Evolutionary conservation across 2,888 invertebrate genomes (phyloP), one percentile per base, ranked within the genome.

Genomic region (Pyrochroa serraticornis): DNA sequence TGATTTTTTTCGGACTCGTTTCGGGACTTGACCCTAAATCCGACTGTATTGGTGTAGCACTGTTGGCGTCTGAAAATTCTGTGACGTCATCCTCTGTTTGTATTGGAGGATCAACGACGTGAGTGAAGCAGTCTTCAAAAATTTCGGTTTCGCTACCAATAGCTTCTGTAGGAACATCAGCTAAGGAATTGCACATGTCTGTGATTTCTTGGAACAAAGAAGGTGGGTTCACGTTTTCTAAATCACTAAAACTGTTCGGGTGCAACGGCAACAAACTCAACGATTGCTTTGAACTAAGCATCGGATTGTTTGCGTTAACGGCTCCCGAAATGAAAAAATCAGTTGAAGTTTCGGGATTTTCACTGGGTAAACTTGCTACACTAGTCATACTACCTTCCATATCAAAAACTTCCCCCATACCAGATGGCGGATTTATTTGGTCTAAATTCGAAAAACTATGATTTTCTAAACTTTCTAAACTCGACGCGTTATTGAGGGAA

Each of bases 301-400:
- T 68, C 0, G 70, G 67, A 56, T 71, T 69, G 9, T 68, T 68
- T 50, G 57, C 65, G 9, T 69, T 72, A 0, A 78, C 72, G 3
- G 77, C 54, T 41, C 80, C 80, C 39, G 79, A 77, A 0, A 80
- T 74, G 30, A 80, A 72, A 13, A 78, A 79, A 37, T 81, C 80
- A 1, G 67, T 63, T 53, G 68, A 74, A 7, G 69, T 31, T 54
- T 91, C 91, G 0, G 85, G 89, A 2, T 89, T 84, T 78, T 93
- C 93, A 0, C 90, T 92, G 22, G 88, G 88, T 55, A 93, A 88
- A 73, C 93, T 93, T 0, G 90, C 89, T 0, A 93, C 90, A 51
- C 93, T 93, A 8, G 90, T 81, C 87, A 93, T 91, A 63, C 93
- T 93, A 60, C 87, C 87, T 64, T 90, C 90, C 85, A 91, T 85